Conservation (phyloP, 1,140 invertebrate species). For the Calosoma granatense region DNA sequence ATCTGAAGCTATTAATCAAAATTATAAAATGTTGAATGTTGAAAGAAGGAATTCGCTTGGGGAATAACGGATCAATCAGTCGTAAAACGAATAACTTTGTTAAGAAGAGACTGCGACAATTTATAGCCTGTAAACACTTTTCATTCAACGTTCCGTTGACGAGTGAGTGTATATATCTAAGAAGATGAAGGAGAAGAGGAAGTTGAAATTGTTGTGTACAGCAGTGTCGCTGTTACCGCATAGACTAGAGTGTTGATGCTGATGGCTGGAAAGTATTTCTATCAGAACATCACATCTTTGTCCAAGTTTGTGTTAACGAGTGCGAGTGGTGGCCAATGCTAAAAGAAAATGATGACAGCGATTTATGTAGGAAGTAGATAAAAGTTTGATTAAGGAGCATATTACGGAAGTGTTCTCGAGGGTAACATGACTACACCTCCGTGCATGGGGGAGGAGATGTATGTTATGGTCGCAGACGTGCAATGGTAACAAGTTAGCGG, state of each 20-base stretch:
- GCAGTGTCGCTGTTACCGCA: no score
- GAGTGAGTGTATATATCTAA: no score
- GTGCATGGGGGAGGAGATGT: not conserved
- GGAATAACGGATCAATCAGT: no score
- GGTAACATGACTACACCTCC: slow-evolving; percentile 6
- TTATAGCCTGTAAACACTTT: not conserved
- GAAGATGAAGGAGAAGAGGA: no score
- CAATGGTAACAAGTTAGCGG: slow-evolving; percentile 4
- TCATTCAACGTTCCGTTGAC: not conserved
- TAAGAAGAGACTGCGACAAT: not conserved
- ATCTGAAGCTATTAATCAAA: not conserved
- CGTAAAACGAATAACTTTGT: not conserved
- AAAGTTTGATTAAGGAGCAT: not conserved
- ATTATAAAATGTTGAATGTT: not conserved
- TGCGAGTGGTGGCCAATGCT: not conserved
- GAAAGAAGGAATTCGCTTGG: no score
- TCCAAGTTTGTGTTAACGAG: not conserved
- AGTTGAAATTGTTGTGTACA: no score
- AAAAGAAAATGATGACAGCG: slow-evolving; percentile 7
- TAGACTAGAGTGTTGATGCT: no score
- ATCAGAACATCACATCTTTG: no score
- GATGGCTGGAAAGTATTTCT: no score
- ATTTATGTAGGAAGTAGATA: not conserved
- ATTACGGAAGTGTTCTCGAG: slow-evolving; percentile 3
- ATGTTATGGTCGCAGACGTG: not conserved